Conservation (phyloP, 2,113 vertebrate species). For the Callipepla squamata region DNA sequence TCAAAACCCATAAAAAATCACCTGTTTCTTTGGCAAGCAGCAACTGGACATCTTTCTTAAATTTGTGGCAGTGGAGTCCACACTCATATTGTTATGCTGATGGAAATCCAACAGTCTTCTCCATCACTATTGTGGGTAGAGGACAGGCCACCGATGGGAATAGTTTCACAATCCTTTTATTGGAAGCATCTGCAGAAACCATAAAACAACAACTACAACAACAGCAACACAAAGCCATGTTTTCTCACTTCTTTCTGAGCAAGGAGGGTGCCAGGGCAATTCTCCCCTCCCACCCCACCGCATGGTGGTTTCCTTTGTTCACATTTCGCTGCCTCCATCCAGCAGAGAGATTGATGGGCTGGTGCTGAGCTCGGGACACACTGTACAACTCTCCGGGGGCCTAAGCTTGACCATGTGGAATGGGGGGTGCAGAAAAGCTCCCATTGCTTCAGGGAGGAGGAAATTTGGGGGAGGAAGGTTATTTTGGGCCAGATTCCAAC, state of each 20-base stretch:
- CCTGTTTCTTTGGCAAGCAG: slow-evolving; percentile 55
- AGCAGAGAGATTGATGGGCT: slow-evolving; percentile 59
- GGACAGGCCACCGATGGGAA: slow-evolving; percentile 57
- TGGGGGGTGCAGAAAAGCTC: slow-evolving; percentile 16
- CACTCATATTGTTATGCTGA: slow-evolving; percentile 16
- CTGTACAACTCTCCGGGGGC: neutral
- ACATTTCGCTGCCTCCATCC: slow-evolving; percentile 63
- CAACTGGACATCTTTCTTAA: neutral
- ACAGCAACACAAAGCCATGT: slow-evolving; percentile 67
- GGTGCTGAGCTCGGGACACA: slow-evolving; percentile 34
- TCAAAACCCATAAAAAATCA: slow-evolving; percentile 21
- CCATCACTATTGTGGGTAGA: slow-evolving; percentile 18
- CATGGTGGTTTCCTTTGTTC: slow-evolving; percentile 68
- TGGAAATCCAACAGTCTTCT: slow-evolving; percentile 42
- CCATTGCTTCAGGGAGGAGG: neutral
- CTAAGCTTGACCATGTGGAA: neutral
- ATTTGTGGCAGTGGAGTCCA: neutral
- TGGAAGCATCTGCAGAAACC: slow-evolving; percentile 72
- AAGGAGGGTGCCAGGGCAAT: slow-evolving; percentile 45
- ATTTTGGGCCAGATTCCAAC: slow-evolving; percentile 22
- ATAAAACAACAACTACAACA: slow-evolving; percentile 65
- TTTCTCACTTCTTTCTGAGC: slow-evolving; percentile 66
- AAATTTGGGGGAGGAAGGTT: slow-evolving; percentile 35
- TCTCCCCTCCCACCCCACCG: neutral
- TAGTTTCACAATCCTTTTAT: slow-evolving; percentile 70